Percentiles rank a stretch among this genome's conserved stretches.
phyloP scores from a whole-genome alignment of 2,797 vertebrate species.

The Pogoniulus pusillus region DNA sequence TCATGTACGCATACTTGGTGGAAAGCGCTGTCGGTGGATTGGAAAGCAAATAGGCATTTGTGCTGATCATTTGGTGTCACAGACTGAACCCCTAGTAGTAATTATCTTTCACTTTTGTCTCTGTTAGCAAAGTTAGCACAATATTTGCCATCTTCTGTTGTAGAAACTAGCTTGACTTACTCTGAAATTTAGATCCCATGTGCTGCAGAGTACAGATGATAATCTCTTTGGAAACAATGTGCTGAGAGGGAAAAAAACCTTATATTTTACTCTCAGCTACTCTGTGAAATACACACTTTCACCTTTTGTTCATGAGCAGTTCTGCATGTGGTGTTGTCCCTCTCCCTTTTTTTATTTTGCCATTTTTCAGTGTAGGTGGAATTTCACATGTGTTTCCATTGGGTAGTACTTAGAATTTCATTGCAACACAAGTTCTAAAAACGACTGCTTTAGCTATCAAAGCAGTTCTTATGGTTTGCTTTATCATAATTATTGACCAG shows the following conservation, averaged over 20 bases:
- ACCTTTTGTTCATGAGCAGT: background rate
- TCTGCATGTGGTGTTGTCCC: background rate
- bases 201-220: background rate
- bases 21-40: background rate
- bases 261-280: background rate
- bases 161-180: background rate
- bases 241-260: background rate
- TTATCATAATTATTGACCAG: background rate
- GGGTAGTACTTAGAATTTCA: background rate
- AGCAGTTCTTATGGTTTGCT: background rate
- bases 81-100: background rate
- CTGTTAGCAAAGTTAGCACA: background rate
- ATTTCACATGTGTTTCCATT: background rate
- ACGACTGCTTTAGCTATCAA: background rate
- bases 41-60: slow-evolving; percentile 20
- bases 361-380: background rate
- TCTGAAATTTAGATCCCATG: background rate
- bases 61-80: background rate
- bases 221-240: background rate
- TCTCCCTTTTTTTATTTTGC: background rate
- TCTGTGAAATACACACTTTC: background rate
- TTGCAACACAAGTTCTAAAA: background rate
- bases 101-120: slow-evolving; percentile 4
- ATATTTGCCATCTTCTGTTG: background rate
- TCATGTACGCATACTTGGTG: background rate